These are phyloP conservation scores for Furnarius figulus DNA, from an alignment of 2,113 vertebrate genomes.

Conservation along the genomic window DNA sequence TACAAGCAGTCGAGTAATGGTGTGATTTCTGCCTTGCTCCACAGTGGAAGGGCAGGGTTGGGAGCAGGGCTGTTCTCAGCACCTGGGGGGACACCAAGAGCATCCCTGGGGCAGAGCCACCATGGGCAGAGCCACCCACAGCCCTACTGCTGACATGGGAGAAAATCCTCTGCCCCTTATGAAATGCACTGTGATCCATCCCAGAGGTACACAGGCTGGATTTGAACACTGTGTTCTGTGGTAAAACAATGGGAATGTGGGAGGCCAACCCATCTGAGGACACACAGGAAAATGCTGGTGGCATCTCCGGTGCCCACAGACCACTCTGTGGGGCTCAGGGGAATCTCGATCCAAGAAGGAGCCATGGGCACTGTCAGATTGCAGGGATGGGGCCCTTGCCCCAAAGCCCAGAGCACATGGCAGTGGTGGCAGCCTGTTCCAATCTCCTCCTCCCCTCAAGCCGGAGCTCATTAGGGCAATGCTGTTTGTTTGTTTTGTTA, in stretches of 20 bases:
- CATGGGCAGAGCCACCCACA: not conserved
- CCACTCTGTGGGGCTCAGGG: not conserved
- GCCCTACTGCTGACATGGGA: accelerated
- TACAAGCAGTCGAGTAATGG: not conserved
- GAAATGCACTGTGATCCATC: not conserved
- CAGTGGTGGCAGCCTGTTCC: not conserved
- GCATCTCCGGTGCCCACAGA: accelerated
- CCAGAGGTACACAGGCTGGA: not conserved
- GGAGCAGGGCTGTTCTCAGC: accelerated
- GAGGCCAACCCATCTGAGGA: not conserved
- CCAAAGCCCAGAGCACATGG: not conserved
- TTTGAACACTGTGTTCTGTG: not conserved
- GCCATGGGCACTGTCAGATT: accelerated
- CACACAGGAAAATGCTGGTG: accelerated
- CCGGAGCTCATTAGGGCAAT: constrained; percentile 44
- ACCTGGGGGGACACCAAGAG: too few relatives aligned
- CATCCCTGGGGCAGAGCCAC: not conserved
- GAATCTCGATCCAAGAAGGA: not conserved
- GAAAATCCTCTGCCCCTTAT: not conserved
- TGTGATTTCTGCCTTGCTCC: not conserved
- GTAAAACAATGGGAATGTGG: not conserved
- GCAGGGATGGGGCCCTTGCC: not conserved
- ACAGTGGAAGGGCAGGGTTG: not conserved
- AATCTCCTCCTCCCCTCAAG: not conserved
- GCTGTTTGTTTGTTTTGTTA: constrained; percentile 65